These are phyloP conservation scores for Tipula vernalis DNA, from an alignment of 2,888 invertebrate species.

Conservation along the genomic window DNA sequence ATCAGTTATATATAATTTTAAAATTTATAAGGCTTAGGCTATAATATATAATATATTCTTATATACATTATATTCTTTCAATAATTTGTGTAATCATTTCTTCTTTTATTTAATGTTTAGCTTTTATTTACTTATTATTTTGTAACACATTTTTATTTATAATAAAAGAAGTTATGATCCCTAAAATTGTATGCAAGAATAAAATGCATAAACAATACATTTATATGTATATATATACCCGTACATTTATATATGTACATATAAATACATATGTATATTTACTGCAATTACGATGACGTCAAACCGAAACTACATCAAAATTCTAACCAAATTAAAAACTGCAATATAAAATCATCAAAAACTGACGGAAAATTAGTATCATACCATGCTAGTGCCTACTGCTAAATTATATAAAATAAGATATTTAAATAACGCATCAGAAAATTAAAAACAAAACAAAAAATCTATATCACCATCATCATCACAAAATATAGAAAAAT, in stretches of 20 bases:
- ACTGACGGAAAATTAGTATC: background rate
- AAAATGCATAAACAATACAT: background rate
- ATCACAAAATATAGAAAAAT: conserved; percentile 6
- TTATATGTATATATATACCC: too few species aligned
- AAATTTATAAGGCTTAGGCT: background rate
- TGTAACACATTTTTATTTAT: background rate
- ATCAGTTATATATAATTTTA: background rate
- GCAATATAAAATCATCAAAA: background rate
- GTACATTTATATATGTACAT: too few species aligned
- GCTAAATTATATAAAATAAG: background rate
- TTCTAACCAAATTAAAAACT: background rate
- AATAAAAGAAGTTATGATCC: background rate
- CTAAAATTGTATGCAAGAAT: background rate
- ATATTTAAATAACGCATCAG: background rate
- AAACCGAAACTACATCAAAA: background rate
- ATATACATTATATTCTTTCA: background rate
- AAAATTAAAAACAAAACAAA: background rate
- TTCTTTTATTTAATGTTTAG: background rate
- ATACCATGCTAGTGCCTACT: background rate
- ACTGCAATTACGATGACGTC: background rate
- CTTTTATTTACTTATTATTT: background rate
- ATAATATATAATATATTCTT: background rate
- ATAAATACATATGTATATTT: background rate
- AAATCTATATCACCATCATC: background rate
- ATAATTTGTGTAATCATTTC: background rate